Conservation (phyloP, 1,140 invertebrate genomes). For the Meteorus sp. region DNA sequence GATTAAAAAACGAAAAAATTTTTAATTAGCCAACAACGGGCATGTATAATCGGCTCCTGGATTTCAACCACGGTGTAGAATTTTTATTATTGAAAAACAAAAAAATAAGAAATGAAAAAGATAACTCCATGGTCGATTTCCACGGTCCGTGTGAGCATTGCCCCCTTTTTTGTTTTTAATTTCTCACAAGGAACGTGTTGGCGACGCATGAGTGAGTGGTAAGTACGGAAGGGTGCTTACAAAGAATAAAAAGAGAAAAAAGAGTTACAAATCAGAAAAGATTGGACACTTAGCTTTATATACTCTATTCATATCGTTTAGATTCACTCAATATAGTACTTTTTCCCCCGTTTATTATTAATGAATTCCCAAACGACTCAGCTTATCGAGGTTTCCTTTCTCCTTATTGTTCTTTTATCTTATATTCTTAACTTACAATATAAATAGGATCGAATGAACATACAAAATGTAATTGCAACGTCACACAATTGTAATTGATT, state of each 20-base stretch:
- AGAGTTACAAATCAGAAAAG: constrained; percentile 18
- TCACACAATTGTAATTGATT: too few species aligned
- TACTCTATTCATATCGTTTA: constrained; percentile 46
- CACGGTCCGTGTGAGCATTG: too few species aligned
- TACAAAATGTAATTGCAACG: too few species aligned
- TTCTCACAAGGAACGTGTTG: constrained; percentile 54
- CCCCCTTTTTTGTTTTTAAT: too few species aligned
- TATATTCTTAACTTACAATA: not conserved
- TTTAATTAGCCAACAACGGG: constrained; percentile 44
- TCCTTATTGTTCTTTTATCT: not conserved
- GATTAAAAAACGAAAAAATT: too few species aligned
- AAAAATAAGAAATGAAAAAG: too few species aligned
- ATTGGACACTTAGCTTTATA: constrained; percentile 38
- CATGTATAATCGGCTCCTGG: constrained; percentile 13
- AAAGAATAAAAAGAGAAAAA: constrained; percentile 29
- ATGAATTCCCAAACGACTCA: not conserved
- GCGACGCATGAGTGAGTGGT: constrained; percentile 55
- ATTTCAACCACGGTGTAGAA: not conserved
- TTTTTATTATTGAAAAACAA: constrained; percentile 2
- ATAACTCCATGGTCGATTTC: too few species aligned
- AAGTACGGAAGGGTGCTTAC: constrained; percentile 53
- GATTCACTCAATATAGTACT: constrained; percentile 6
- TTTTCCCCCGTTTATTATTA: constrained; percentile 2
- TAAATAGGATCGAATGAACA: not conserved
- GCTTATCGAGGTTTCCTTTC: constrained; percentile 11